Evolutionary conservation across 1,140 invertebrate species (phyloP), one percentile per base, ranked within the genome.

Genomic region (Drosophila bocqueti): DNA sequence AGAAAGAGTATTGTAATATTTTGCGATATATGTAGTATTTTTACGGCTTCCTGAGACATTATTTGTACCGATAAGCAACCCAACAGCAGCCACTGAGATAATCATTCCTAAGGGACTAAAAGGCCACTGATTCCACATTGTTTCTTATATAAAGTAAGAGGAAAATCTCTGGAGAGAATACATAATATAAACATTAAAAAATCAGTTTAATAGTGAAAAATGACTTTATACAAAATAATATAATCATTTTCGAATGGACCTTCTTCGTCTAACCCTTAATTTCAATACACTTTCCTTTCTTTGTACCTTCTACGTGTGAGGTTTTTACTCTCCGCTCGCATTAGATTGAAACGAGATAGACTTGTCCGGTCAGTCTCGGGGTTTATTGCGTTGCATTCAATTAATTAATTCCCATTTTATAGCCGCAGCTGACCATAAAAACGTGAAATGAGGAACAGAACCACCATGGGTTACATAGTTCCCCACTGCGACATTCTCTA

Each of bases 401-500:
- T 77, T 81, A 82, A 86, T 76, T 75, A 46, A 66, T 72, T 80
- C 47, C 31, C n/a, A 60, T 61, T 54, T 77, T 77, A 77, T 77
- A 52, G 64, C 47, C 16, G 38, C 57, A 71, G 67, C 67, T 71
- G 67, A 55, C 63, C 63, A 71, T 67, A 68, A 38, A 71, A 46
- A 45, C 63, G 24, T 68, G 64, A 55, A 45, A 38, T 26, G 40
- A 34, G 49, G 50, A 55, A 50, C 24, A 55, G 59, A 58, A 43
- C 40, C 63, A 24, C 15, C 47, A 47, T 52, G 40, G 31, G 24
- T 16, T 29, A 50, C 16, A 29, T 29, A 52, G 60, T 62, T 82
- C 24, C 63, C 77, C 79, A 42, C 61, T 42, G 73, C 81, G 81
- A 89, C 83, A 87, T 87, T 87, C 78, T 81, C 43, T 60, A 26